Percentiles rank a stretch among this genome's conserved stretches.
These are phyloP conservation scores for Yoshiicerus persimilis DNA, from an alignment of 1,140 invertebrate genomes.

Conservation along the genomic window DNA sequence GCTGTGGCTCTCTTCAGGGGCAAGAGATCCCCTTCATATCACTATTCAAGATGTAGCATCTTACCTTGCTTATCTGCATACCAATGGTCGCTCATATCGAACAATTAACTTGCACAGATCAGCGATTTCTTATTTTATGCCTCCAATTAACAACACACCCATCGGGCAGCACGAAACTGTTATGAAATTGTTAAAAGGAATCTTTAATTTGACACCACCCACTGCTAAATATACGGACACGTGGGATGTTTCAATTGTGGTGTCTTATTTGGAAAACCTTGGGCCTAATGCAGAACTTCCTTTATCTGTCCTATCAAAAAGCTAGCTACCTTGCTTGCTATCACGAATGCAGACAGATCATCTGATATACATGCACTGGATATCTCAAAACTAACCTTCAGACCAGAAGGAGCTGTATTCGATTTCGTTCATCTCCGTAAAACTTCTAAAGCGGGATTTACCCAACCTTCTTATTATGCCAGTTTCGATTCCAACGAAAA, in stretches of 20 bases:
- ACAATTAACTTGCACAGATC: too few species aligned
- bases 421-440: background rate
- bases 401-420: background rate
- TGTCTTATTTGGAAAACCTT: too few species aligned
- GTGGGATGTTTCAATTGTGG: background rate
- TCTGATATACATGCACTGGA: background rate
- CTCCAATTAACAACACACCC: too few species aligned
- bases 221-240: too few species aligned
- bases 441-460: background rate
- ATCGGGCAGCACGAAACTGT: background rate
- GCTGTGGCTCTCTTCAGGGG: too few species aligned
- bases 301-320: background rate
- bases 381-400: background rate
- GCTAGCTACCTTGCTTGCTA: background rate
- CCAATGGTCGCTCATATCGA: too few species aligned
- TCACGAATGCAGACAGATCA: background rate
- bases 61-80: too few species aligned
- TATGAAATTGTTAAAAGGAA: background rate
- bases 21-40: too few species aligned
- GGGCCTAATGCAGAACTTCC: too few species aligned
- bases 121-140: too few species aligned
- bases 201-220: background rate
- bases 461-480: background rate
- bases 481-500: background rate
- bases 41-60: too few species aligned